Percentiles rank a stretch among this genome's conserved stretches.
Evolutionary conservation across 2,888 invertebrate species (phyloP).

Genomic region (Perizoma affinitatum): DNA sequence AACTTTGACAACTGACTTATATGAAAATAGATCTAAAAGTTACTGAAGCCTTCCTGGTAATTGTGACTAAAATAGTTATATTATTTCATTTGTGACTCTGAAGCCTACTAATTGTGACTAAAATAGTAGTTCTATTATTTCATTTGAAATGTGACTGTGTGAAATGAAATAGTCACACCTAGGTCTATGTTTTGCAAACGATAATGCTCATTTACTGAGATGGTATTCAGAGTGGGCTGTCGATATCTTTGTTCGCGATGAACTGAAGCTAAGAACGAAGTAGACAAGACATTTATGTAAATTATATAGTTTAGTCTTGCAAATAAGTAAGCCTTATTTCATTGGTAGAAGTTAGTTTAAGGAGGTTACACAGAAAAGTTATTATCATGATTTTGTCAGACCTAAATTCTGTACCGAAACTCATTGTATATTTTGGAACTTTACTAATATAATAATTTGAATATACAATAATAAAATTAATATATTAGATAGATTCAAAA

Average conservation of each 20-base stretch:
- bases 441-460: too few species aligned
- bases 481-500: too few species aligned
- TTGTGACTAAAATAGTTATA: slow-evolving; percentile 14
- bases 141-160: slow-evolving; percentile 29
- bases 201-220: slow-evolving; percentile 72
- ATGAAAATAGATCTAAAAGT: too few species aligned
- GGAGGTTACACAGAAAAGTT: too few species aligned
- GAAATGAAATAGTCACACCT: slow-evolving; percentile 40
- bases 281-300: slow-evolving; percentile 35
- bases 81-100: slow-evolving; percentile 27
- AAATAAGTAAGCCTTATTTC: too few species aligned
- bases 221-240: slow-evolving; percentile 69
- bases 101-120: background rate
- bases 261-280: slow-evolving; percentile 33
- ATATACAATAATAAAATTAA: too few species aligned
- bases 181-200: slow-evolving; percentile 54
- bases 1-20: too few species aligned
- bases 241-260: slow-evolving; percentile 70
- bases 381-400: too few species aligned
- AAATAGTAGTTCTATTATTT: slow-evolving; percentile 18
- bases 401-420: too few species aligned
- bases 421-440: too few species aligned
- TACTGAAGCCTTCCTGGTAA: background rate
- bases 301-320: too few species aligned
- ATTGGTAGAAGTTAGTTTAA: too few species aligned